A percentile compares a stretch with the other conserved stretches of the same genome.
Evolutionary conservation across 30 jellyfish, hydroid and myxozoan genomes (phyloP).

Genomic region (Clytia hemisphaerica): DNA sequence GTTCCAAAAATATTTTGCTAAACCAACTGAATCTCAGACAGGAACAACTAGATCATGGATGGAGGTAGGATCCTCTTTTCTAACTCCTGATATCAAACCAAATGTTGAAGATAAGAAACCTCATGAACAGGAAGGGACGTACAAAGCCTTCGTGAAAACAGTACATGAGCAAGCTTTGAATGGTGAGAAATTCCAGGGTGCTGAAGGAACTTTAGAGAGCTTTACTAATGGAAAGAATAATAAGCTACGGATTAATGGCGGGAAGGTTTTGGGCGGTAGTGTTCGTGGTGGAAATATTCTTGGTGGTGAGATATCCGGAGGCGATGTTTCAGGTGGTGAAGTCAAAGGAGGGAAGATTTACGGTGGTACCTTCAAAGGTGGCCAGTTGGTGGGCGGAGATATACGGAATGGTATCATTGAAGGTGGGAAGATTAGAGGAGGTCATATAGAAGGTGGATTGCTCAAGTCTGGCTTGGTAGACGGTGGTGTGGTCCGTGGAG

Average conservation of each 20-base stretch:
- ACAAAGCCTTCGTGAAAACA: not conserved
- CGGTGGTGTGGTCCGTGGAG: slow-evolving; percentile 86
- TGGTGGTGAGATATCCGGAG: slow-evolving; percentile 86
- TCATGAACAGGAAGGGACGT: not conserved
- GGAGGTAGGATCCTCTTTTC: too few species aligned
- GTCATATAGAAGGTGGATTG: slow-evolving; percentile 69
- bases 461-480: slow-evolving; percentile 60
- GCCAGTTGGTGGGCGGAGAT: slow-evolving; percentile 72
- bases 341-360: slow-evolving; percentile 58
- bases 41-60: too few species aligned
- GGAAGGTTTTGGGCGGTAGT: slow-evolving; percentile 61
- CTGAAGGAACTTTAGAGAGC: not conserved
- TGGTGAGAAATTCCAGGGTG: not conserved
- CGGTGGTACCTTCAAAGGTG: slow-evolving; percentile 69
- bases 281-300: slow-evolving; percentile 69
- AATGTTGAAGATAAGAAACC: slow-evolving; percentile 34
- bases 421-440: slow-evolving; percentile 80
- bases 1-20: too few species aligned
- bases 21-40: too few species aligned
- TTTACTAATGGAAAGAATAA: too few species aligned
- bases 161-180: slow-evolving; percentile 16
- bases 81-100: too few species aligned
- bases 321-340: slow-evolving; percentile 82
- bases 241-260: slow-evolving; percentile 73
- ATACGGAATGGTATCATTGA: slow-evolving; percentile 55